These are phyloP conservation scores for Dromaius novaehollandiae DNA, from an alignment of 2,113 vertebrate species.

Conservation along the genomic window DNA sequence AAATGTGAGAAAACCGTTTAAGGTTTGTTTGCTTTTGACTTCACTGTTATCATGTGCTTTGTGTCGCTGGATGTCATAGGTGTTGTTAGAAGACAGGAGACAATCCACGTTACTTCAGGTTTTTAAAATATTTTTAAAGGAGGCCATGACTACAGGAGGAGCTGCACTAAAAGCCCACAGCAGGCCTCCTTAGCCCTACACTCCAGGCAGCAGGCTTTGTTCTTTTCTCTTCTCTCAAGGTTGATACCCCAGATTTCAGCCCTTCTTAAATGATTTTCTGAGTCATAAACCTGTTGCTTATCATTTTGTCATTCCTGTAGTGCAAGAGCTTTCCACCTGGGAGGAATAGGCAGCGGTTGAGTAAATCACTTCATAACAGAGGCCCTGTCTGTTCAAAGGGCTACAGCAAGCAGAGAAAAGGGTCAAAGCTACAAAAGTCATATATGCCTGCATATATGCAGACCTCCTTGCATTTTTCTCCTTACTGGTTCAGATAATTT, in stretches of 20 bases:
- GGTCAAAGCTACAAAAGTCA: neutral
- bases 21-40: conserved; percentile 74
- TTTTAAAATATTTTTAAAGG: neutral
- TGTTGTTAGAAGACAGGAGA: neutral
- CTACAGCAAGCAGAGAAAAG: neutral
- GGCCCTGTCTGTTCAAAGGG: neutral
- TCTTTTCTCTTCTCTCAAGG: neutral
- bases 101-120: neutral
- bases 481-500: neutral
- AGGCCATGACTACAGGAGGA: neutral
- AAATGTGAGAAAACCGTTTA: conserved; percentile 81
- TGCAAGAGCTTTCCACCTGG: neutral
- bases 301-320: neutral
- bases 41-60: neutral
- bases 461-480: neutral
- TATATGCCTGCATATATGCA: neutral
- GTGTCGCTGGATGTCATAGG: neutral
- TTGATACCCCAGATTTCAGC: neutral
- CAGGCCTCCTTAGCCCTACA: neutral
- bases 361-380: neutral
- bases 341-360: neutral
- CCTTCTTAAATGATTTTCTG: neutral
- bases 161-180: neutral
- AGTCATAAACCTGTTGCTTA: neutral
- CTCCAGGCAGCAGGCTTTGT: neutral